Base-by-base conservation (phyloP, 2,797 vertebrate species). In the Cyclopterus lumpus region DNA sequence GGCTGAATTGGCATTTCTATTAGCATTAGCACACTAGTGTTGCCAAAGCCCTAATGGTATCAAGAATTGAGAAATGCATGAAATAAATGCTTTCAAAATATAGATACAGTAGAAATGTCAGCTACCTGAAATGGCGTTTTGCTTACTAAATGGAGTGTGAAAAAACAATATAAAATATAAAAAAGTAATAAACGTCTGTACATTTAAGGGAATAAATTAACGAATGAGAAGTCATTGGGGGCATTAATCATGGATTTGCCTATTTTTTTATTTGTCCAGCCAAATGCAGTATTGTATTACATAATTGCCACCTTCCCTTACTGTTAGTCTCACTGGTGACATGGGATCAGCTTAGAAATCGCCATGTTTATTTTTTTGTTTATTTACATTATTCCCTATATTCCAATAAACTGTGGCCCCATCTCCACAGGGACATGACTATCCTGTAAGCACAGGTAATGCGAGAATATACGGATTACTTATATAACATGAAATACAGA, bases 401-500 rank as follows among this genome's bases (percentile, higher is more conserved):
- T 32, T 64, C 24, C 8, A 30, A 11, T 8, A 61, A 62, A 49
- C 30, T 24, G 7, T 4, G 9, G 11, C 16, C 2, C 20, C 65
- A 61, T 48, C 57, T 63, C 55, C 15, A 4, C 22, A 14, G 15
- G 38, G 8, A 70, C 1, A 11, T 15, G 12, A 14, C 9, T 64
- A 2, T 46, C 5, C 11, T 15, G 16, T 49, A 49, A 28, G 4
- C 32, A 12, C 18, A 40, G 12, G 22, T 8, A 80, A 66, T 44
- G n/a, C 36, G n/a, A 55, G 5, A 14, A 20, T 66, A 48, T 66
- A 30, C 32, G 49, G 8, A 62, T 48, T 8, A 54, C 24, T 48
- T 2, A 58, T 22, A 42, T 9, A 28, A 60, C 7, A 66, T 12
- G 22, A 77, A 83, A 60, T 63, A 42, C 18, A 16, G 55, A 26